phyloP scores from a whole-genome alignment of 1,140 invertebrate genomes.

The Eueides isabella region DNA sequence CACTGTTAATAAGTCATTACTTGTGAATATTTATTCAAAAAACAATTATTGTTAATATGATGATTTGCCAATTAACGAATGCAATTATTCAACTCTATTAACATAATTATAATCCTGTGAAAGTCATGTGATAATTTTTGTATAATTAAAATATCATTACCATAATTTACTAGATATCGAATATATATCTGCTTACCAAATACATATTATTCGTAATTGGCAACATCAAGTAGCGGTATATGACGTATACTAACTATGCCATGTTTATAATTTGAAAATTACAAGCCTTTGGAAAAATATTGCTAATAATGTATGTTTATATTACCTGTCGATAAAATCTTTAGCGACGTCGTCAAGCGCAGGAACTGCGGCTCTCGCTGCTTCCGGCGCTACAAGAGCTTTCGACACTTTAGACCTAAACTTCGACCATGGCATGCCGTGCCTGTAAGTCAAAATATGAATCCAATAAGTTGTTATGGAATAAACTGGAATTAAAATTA shows the following conservation, averaged over 20 bases:
- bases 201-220: not conserved
- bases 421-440: conserved; percentile 91
- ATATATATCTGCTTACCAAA: not conserved
- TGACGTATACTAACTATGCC: not conserved
- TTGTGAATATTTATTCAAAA: not conserved
- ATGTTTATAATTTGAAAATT: not conserved
- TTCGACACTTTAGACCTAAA: conserved; percentile 93
- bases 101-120: conserved; percentile 8
- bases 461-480: not conserved
- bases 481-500: not conserved
- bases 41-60: not conserved
- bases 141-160: not conserved
- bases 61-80: not conserved
- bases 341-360: conserved; percentile 88
- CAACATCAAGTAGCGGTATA: not conserved
- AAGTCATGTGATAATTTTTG: not conserved
- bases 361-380: conserved; percentile 88
- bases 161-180: not conserved
- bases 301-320: not conserved
- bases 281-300: not conserved
- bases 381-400: conserved; percentile 89
- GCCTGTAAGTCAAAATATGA: conserved; percentile 80
- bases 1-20: not conserved
- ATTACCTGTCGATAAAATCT: conserved; percentile 87
- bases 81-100: not conserved